Conservation (phyloP, 2,797 vertebrate genomes). For the Eospalax fontanierii region DNA sequence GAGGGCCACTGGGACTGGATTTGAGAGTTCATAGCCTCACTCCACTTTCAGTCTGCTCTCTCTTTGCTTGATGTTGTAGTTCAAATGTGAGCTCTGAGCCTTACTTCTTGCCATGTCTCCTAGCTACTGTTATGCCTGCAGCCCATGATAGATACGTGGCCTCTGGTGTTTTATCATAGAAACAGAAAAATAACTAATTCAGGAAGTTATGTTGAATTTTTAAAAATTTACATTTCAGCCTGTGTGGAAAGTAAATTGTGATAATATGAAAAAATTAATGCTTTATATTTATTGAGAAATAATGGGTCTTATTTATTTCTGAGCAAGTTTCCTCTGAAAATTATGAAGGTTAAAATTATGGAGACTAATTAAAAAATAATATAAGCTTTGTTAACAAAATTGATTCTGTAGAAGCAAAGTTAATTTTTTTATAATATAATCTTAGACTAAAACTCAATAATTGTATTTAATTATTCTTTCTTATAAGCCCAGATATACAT, state of each 20-base stretch:
- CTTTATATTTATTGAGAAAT: conserved; percentile 63
- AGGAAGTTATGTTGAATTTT: not conserved
- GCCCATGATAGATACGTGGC: too few species aligned
- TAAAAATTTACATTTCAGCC: not conserved
- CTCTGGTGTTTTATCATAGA: too few species aligned
- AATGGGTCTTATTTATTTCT: conserved; percentile 1
- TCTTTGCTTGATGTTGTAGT: too few species aligned
- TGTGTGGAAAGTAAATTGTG: not conserved
- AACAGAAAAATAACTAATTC: too few species aligned
- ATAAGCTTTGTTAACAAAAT: not conserved
- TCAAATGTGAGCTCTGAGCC: too few species aligned
- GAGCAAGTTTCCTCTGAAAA: conserved; percentile 1
- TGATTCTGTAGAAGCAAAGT: conserved; percentile 2
- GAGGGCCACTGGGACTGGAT: too few species aligned
- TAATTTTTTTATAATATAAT: not conserved
- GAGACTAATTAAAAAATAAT: not conserved
- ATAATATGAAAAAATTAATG: not conserved
- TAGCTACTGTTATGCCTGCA: too few species aligned
- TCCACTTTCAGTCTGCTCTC: too few species aligned
- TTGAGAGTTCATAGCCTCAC: too few species aligned
- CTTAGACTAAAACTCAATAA: conserved; percentile 32
- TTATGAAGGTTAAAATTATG: not conserved
- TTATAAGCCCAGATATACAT: too few species aligned
- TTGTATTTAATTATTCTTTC: not conserved
- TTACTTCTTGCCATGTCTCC: too few species aligned